These are phyloP conservation scores for Dryomyza anilis DNA, from an alignment of 2,888 invertebrate species.

Conservation along the genomic window DNA sequence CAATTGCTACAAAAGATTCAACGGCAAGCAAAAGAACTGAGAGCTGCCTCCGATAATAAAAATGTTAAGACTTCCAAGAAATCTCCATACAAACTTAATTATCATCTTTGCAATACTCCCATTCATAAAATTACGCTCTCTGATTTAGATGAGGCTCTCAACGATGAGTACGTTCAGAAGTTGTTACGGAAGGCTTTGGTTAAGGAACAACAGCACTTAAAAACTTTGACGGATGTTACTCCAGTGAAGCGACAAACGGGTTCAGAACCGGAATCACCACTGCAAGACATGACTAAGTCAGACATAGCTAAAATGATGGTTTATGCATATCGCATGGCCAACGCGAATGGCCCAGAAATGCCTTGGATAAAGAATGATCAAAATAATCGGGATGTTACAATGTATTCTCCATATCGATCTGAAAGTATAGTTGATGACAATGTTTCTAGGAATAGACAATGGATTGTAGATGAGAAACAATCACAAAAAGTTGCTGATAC, in stretches of 20 bases:
- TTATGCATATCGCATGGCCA: conserved; percentile 51
- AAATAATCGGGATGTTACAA: no score
- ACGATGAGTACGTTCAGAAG: conserved; percentile 51
- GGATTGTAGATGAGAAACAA: neutral
- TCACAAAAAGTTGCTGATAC: neutral
- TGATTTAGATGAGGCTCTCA: conserved; percentile 52
- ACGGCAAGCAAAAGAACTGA: conserved; percentile 47
- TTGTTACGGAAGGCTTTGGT: conserved; percentile 47
- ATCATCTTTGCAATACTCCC: conserved; percentile 47
- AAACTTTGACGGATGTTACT: neutral
- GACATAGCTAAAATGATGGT: conserved; percentile 50
- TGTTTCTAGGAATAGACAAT: no score
- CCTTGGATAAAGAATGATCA: no score
- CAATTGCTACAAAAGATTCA: conserved; percentile 50
- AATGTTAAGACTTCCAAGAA: conserved; percentile 16
- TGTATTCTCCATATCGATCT: no score
- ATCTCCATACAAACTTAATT: conserved; percentile 37
- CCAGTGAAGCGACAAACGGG: conserved; percentile 43
- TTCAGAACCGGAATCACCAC: neutral
- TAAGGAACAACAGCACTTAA: conserved; percentile 19
- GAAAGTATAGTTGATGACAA: no score
- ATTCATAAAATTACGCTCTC: conserved; percentile 51
- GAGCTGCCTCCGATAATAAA: conserved; percentile 32
- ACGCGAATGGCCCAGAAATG: conserved; percentile 31
- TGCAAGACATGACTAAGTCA: conserved; percentile 41